phyloP scores from a whole-genome alignment of 2,797 vertebrate genomes.

The Spinibarbus caldwelli region DNA sequence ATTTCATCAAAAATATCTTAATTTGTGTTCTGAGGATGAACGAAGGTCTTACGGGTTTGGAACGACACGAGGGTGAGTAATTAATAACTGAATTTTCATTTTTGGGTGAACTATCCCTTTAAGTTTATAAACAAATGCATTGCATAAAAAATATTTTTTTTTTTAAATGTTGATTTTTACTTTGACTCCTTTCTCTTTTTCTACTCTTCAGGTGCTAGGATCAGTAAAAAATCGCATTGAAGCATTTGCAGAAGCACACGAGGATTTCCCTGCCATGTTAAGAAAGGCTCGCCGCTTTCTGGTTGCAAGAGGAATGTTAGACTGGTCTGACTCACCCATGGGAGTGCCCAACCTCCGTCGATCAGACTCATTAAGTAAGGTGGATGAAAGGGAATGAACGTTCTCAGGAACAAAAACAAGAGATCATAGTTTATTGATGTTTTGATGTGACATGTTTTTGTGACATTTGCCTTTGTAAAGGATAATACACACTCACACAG shows the following conservation, averaged over 20 bases:
- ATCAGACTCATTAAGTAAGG: constrained; percentile 86
- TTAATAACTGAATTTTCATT: too few relatives aligned
- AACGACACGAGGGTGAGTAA: too few relatives aligned
- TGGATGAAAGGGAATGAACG: constrained; percentile 7
- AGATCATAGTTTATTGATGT: neutral
- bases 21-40: too few relatives aligned
- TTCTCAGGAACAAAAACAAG: neutral
- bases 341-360: constrained; percentile 80
- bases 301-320: constrained; percentile 88
- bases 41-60: too few relatives aligned
- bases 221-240: constrained; percentile 97
- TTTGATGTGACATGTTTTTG: neutral
- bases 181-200: neutral
- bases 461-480: neutral
- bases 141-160: neutral
- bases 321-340: constrained; percentile 82
- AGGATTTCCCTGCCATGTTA: constrained; percentile 91
- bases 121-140: neutral
- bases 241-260: constrained; percentile 88
- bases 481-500: neutral
- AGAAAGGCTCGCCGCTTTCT: constrained; percentile 94
- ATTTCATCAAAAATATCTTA: too few relatives aligned
- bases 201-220: constrained; percentile 86
- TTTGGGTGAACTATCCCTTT: too few relatives aligned
- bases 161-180: neutral